Evolutionary conservation across 2,888 invertebrate species (phyloP).

Genomic region (Lithophane ornitopus): DNA sequence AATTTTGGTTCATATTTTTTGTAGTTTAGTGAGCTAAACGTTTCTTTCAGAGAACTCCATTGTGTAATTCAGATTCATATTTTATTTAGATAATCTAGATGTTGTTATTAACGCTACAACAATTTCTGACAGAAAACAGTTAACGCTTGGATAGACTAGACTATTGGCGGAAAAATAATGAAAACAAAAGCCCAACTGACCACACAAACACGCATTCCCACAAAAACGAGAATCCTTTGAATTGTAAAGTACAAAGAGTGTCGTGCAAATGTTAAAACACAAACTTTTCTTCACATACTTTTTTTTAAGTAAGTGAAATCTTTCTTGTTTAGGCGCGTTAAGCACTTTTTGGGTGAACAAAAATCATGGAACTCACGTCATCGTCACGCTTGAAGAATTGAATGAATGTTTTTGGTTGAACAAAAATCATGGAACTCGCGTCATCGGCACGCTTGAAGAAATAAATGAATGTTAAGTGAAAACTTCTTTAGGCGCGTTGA

Average conservation of each 20-base stretch:
- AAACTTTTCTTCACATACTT: slow-evolving; percentile 4
- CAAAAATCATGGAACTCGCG: no score
- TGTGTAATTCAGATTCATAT: slow-evolving; percentile 3
- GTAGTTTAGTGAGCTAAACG: slow-evolving; percentile 8
- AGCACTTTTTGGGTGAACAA: no score
- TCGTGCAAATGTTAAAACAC: slow-evolving; percentile 16
- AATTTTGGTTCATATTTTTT: background rate
- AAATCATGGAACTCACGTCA: no score
- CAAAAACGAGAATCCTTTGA: slow-evolving; percentile 11
- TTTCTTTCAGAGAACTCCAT: slow-evolving; percentile 7
- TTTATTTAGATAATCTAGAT: slow-evolving; percentile 9
- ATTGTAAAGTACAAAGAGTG: slow-evolving; percentile 17
- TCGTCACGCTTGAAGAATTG: no score
- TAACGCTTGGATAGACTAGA: background rate
- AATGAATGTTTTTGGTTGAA: no score
- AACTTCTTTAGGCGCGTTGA: no score
- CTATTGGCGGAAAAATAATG: background rate
- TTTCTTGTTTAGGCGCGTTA: no score
- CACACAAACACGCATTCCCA: slow-evolving; percentile 9
- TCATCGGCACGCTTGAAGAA: no score
- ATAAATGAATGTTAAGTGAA: no score
- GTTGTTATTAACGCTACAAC: background rate
- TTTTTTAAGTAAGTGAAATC: background rate
- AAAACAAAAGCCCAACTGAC: background rate
- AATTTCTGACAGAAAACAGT: background rate